Base-by-base conservation (phyloP, 37 sponge, comb jelly and placozoan genomes). In the Haliclona indistincta region DNA sequence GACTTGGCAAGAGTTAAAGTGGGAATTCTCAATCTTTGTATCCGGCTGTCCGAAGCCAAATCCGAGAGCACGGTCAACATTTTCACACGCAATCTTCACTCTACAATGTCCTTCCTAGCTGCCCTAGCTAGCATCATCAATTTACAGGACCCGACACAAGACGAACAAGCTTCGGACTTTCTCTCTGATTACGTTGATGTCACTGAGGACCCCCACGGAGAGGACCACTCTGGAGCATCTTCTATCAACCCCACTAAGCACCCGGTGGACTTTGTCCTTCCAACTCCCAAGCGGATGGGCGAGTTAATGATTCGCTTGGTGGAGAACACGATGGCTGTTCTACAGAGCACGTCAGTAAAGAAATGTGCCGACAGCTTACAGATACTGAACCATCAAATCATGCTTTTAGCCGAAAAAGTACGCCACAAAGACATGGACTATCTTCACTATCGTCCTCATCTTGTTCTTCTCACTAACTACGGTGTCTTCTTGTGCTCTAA, bases 391-490 rank as follows among this genome's bases (percentile, higher is more conserved):
- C 56, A 56, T 38, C 77, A 84, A 37, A 66, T 84, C 22, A 77
- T 84, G 71, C 44, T 84, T 10, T 26, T 77, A 17, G 78, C 73
- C 7, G 85, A 84, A 23, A 71, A 77, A 26, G 1, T 77, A 5
- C 53, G 56, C 1, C 61, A 71, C 0, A 63, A 65, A 28, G 83
- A 74, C 56, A 13, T 34, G 22, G 35, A 54, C 43, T 52, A 30
- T 33, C 32, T 63, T 22, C 54, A 62, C 30, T 61, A 26, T 41
- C 32, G 71, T 30, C 85, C 85, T 35, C 85, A 84, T 55, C 63
- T 84, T 29, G 66, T 77, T n/a, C 54, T 77, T 7, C 70, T 84
- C 4, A 65, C 78, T 7, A 84, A 84, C 67, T 71, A 77, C 30
- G 78, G 85, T 47, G 28, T 84, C 52, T 84, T 52, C 37, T 26